Percentiles rank a stretch among this genome's conserved stretches.
phyloP scores from a whole-genome alignment of 2,888 invertebrate genomes.

The Dusona sp. region DNA sequence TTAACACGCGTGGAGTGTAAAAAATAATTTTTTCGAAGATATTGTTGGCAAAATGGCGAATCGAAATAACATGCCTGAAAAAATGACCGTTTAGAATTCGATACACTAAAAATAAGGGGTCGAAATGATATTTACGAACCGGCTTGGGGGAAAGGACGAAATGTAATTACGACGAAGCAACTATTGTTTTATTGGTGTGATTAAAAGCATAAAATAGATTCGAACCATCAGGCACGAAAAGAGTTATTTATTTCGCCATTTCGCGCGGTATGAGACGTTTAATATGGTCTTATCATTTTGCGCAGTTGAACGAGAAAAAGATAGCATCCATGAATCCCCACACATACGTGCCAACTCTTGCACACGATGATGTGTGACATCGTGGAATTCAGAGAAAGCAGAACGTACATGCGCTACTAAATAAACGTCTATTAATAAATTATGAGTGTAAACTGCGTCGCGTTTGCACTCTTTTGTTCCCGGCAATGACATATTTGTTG shows the following conservation, averaged over 20 bases:
- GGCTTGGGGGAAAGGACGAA: background rate
- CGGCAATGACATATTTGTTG: background rate
- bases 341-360: constrained; percentile 41
- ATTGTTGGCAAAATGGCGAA: background rate
- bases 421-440: constrained; percentile 62
- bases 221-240: constrained; percentile 17
- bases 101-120: background rate
- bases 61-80: background rate
- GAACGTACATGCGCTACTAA: constrained; percentile 24
- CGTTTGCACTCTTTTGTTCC: constrained; percentile 40
- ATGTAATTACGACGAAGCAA: background rate
- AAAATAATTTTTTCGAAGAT: background rate
- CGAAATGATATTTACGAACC: background rate
- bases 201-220: background rate
- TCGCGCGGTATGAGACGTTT: background rate
- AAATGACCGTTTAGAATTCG: background rate
- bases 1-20: background rate
- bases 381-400: constrained; percentile 56
- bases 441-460: constrained; percentile 55
- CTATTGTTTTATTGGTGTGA: background rate
- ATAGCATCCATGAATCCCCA: constrained; percentile 25
- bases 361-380: constrained; percentile 11
- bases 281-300: constrained; percentile 48
- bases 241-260: constrained; percentile 18
- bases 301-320: constrained; percentile 51